These are phyloP conservation scores for Poecilia latipinna DNA, from an alignment of 2,113 vertebrate genomes.

Conservation along the genomic window DNA sequence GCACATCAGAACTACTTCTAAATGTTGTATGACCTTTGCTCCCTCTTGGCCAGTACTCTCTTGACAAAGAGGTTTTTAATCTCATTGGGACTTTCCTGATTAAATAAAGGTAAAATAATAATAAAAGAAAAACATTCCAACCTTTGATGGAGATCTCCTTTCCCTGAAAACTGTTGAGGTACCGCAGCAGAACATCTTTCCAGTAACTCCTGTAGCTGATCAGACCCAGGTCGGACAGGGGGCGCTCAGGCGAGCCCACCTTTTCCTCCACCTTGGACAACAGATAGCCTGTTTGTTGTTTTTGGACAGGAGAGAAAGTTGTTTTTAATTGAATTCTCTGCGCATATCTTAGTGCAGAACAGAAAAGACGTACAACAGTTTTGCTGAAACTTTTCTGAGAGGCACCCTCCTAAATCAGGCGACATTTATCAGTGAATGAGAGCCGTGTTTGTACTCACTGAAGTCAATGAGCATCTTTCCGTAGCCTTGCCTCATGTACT, in stretches of 20 bases:
- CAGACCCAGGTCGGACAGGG: conserved; percentile 89
- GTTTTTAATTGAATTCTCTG: not conserved
- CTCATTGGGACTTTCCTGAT: no score
- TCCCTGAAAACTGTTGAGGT: conserved; percentile 94
- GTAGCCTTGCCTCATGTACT: conserved; percentile 91
- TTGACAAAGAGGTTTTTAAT: no score
- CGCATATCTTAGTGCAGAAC: no score
- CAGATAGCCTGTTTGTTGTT: conserved; percentile 81
- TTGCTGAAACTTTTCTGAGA: no score
- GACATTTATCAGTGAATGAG: no score
- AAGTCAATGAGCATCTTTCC: conserved; percentile 94
- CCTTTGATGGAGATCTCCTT: conserved; percentile 99
- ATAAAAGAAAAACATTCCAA: conserved; percentile 45
- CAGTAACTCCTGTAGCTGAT: conserved; percentile 92
- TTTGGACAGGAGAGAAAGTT: not conserved
- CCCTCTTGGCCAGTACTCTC: no score
- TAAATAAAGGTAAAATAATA: no score
- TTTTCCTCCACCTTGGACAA: conserved; percentile 93
- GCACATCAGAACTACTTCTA: no score
- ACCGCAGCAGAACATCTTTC: conserved; percentile 96
- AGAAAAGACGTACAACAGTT: no score
- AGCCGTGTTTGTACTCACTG: conserved; percentile 81
- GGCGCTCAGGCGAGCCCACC: conserved; percentile 89
- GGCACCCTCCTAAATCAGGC: no score
- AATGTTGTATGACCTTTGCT: no score